Base-by-base conservation (phyloP, 2,888 invertebrate genomes). In the Lutraria lutraria region DNA sequence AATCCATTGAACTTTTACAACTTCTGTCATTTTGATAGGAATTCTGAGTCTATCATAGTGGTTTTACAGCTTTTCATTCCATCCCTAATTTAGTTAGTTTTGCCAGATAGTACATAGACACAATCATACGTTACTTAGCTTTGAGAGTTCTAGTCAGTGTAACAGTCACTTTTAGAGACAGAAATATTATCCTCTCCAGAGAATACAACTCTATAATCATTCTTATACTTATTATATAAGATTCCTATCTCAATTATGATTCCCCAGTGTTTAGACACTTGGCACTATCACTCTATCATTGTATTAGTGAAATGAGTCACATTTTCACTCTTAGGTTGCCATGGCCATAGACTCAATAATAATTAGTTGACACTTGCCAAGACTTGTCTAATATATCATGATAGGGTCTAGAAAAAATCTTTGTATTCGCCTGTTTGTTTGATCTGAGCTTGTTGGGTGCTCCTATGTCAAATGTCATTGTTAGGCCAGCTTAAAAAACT, bases 121-220 rank as follows among this genome's bases (percentile, higher is more conserved):
- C 43, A 43, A 43, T 43, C 43, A 43, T 43, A 43, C 43, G 43
- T 43, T 43, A 43, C 43, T 43, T 43, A 43, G n/a, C 43, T 4
- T 21, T 68, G 25, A 68, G 63, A 68, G 12, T 12, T 12, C n/a
- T n/a, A n/a, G 63, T 25, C 25, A 43, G 43, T 68, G 63, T 68
- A 68, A 25, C n/a, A n/a, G 63, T n/a, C 63, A 68, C 25, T 68
- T 68, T 68, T 68, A 68, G 63, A 68, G 63, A 68, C 63, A 68
- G 63, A 25, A 68, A 68, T 68, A 68, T 68, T 68, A 68, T 60
- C 19, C 10, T 6, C n/a, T 25, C 63, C 12, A n/a, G 12, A 0
- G 52, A 80, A 34, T 12, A 34, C 16, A 6, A 2, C 15, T 6
- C 15, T 52, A 34, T 80, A 80, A 52, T 80, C 80, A 80, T 80